These are phyloP conservation scores for Phytoseiulus persimilis DNA, from an alignment of 2,888 invertebrate species.

Conservation along the genomic window DNA sequence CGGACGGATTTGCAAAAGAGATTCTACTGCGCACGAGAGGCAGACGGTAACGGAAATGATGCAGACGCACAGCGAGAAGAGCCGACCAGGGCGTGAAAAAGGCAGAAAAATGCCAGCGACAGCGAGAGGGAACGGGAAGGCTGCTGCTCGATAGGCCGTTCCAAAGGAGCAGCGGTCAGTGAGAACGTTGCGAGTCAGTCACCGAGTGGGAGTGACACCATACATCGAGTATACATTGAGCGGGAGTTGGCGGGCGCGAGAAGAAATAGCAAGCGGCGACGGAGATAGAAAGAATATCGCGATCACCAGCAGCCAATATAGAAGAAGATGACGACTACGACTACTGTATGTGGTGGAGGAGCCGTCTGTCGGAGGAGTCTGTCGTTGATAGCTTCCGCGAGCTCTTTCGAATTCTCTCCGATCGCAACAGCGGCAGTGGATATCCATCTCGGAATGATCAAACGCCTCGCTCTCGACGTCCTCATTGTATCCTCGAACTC, in stretches of 20 bases:
- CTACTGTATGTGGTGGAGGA: background rate
- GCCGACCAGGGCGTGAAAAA: background rate
- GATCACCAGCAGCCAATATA: background rate
- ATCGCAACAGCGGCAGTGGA: background rate
- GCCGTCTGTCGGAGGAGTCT: background rate
- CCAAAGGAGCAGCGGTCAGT: background rate
- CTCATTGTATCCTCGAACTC: background rate
- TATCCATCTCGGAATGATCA: background rate
- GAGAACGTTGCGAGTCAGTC: background rate
- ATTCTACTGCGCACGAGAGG: background rate
- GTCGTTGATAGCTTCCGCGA: constrained; percentile 5
- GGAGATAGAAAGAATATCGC: background rate
- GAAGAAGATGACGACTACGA: background rate
- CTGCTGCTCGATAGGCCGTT: background rate
- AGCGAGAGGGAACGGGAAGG: background rate
- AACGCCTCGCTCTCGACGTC: background rate
- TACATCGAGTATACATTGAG: too few species aligned
- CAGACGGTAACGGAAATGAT: background rate
- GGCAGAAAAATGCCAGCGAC: background rate
- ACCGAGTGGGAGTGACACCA: background rate
- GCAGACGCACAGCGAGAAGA: background rate
- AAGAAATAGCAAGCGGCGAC: background rate
- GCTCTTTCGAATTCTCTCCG: background rate
- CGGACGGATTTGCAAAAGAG: background rate
- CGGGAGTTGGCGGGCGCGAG: background rate